Conservation (phyloP, 2,113 vertebrate genomes). For the Regulus satrapa region DNA sequence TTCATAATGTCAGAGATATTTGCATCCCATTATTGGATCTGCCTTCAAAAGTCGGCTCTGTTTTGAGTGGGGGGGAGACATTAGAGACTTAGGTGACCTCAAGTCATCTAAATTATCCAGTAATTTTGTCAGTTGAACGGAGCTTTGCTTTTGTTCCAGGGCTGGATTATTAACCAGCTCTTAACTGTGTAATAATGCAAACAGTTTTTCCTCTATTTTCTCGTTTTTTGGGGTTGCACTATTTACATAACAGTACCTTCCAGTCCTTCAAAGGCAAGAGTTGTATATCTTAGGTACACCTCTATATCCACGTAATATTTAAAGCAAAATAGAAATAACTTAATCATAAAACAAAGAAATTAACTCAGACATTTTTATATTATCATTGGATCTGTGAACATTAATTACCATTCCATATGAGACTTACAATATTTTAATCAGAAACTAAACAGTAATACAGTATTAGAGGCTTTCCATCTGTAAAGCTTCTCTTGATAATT, state of each 20-base stretch:
- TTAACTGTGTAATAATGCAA: background rate
- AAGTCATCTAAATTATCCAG: background rate
- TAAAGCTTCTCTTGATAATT: background rate
- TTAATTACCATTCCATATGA: background rate
- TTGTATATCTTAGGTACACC: background rate
- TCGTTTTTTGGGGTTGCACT: accelerated
- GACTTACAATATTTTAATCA: background rate
- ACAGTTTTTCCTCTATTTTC: background rate
- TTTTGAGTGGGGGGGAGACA: background rate
- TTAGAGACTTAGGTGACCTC: background rate
- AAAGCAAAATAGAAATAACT: background rate
- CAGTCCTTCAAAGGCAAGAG: background rate
- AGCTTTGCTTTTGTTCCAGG: background rate
- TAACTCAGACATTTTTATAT: background rate
- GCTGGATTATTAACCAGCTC: background rate
- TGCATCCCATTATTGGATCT: background rate
- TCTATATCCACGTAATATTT: background rate
- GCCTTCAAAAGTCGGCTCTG: background rate
- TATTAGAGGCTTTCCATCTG: background rate
- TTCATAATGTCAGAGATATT: background rate
- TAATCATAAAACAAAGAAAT: background rate
- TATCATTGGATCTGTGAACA: background rate
- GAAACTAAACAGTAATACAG: background rate
- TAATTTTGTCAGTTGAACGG: background rate
- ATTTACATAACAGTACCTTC: background rate